Conservation (phyloP, 2,888 invertebrate genomes). For the Philhelius pedissequus region DNA sequence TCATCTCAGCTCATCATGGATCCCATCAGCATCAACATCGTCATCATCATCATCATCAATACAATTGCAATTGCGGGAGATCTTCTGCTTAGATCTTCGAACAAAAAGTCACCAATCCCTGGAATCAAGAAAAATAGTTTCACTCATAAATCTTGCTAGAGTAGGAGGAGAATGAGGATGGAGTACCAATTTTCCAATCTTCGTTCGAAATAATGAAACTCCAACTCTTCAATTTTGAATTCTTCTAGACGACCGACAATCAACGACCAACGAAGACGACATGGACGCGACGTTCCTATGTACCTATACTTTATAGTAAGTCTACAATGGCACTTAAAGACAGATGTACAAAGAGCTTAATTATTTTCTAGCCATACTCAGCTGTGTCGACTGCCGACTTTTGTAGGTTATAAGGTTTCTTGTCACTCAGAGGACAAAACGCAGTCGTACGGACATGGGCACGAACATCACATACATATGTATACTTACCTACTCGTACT, state of each 20-base stretch:
- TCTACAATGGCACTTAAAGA: conserved; percentile 35
- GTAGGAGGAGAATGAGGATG: conserved; percentile 42
- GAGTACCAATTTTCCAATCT: conserved; percentile 59
- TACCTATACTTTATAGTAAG: not conserved
- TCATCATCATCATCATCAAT: conserved; percentile 20
- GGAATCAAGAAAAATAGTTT: conserved; percentile 47
- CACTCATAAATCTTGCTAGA: conserved; percentile 52
- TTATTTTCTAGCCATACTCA: conserved; percentile 45
- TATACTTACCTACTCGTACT: not conserved
- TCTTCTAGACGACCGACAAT: not conserved
- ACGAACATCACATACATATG: no score
- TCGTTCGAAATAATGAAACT: conserved; percentile 25
- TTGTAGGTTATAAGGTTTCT: conserved; percentile 63
- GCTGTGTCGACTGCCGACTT: conserved; percentile 37
- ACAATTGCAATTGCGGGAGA: conserved; percentile 7
- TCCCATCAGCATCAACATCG: conserved; percentile 32
- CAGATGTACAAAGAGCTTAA: conserved; percentile 60
- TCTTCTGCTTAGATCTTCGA: conserved; percentile 27
- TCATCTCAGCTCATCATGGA: conserved; percentile 38
- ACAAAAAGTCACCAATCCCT: conserved; percentile 51
- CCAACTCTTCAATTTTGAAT: not conserved
- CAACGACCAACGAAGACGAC: not conserved
- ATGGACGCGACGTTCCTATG: not conserved
- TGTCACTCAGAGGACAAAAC: conserved; percentile 22
- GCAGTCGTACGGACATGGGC: no score